Base-by-base conservation (phyloP, 1,140 invertebrate genomes). In the Rhizoglyphus robini region DNA sequence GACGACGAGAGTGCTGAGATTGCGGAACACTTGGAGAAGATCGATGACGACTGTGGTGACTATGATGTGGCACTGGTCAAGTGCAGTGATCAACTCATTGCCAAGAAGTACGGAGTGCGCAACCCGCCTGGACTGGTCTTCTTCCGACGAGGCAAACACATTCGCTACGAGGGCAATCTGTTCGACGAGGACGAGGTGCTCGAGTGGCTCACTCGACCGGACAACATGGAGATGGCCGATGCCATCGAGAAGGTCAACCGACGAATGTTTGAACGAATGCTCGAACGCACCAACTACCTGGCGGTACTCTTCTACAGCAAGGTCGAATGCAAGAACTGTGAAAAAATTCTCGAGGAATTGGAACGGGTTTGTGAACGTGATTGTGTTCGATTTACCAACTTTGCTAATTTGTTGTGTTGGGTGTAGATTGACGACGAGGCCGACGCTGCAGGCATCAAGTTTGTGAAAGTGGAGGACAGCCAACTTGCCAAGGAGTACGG, bases 251-350 rank as follows among this genome's bases (percentile, higher is more conserved):
- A 74, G 64, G 76, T 77, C 8, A 77, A 77, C 69, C 69, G 70
- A 58, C 72, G 71, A 68, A 77, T 77, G 76, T 76, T 77, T 69
- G 74, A 76, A 59, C 70, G 74, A 62, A 65, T 77, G 23, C 57
- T 70, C 23, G 63, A 70, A 20, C 68, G 69, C 65, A 74, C 71
- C 23, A 74, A 75, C 49, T 74, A 74, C 64, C 67, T 77, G 49
- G 90, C 89, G 4, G 89, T 92, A 46, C 90, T 93, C 76, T 90
- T 96, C 80, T 94, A 91, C 78, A 90, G 87, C 79, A 87, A 87
- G 79, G 69, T 67, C 18, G 88, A 91, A 76, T 94, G 90, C 78
- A 92, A 94, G 77, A 89, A 92, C 74, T 95, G 91, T 75, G 84
- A 85, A 62, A 83, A 86, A 75, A 90, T 94, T 4, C 77, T 95